Base-by-base conservation (phyloP, 2,888 invertebrate genomes). In the Hypomecis atomaria region DNA sequence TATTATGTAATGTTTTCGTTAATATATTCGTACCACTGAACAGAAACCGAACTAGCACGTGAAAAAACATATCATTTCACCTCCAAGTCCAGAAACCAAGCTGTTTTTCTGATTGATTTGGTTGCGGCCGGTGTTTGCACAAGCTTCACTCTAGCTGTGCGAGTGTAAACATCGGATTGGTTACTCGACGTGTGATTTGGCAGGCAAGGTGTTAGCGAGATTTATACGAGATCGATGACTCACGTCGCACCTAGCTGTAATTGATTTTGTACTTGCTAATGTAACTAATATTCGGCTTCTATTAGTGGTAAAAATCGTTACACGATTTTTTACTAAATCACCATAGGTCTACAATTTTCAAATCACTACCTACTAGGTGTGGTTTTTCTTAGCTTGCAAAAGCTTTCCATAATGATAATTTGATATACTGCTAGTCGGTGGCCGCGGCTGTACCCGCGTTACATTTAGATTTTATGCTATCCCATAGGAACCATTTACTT, bases 141-240 rank as follows among this genome's bases (percentile, higher is more conserved):
- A 61, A 61, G 23, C 48, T 43, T 53, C 56, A 45, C 11, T 43
- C 49, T 40, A 44, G 44, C 50, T 56, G 59, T 33, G 56, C 42
- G 50, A 50, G 55, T 38, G 48, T 65, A 52, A 66, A 64, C 59
- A 59, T 37, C 45, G 38, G 44, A 54, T 54, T 48, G 23, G 54
- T 65, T 63, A 65, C 57, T 56, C 53, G 55, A 56, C 48, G 36
- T 44, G 62, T 62, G 57, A 67, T 64, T 70, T 70, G 70, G 67
- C 70, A 69, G 45, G 55, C 50, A 55, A 49, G 59, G 43, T 59
- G 62, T 59, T 57, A 58, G 13, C 10, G 38, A 38, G 66, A 59
- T 62, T 45, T 55, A 47, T 44, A 10, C 11, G 48, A 55, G 62
- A 52, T 56, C 45, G 50, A 48, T 66, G 66, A 62, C 45, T 62